A percentile compares a stretch with the other conserved stretches of the same genome.
These are phyloP conservation scores for Drosophila helvetica DNA, from an alignment of 2,888 invertebrate genomes.

Conservation along the genomic window DNA sequence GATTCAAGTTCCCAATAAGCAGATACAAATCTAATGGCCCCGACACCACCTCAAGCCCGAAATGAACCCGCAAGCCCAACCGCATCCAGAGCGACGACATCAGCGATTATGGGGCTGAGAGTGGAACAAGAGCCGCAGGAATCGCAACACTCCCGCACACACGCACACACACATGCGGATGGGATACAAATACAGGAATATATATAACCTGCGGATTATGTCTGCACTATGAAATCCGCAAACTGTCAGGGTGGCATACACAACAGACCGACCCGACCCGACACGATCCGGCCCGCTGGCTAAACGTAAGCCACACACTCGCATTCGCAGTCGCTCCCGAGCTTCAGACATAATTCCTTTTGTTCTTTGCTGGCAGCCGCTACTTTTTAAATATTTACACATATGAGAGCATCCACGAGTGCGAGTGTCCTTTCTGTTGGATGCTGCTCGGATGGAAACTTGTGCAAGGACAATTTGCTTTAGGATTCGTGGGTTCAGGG, in stretches of 20 bases:
- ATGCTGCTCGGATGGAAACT: background rate
- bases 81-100: slow-evolving; percentile 49
- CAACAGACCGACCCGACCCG: slow-evolving; percentile 18
- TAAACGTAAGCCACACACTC: slow-evolving; percentile 51
- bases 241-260: slow-evolving; percentile 62
- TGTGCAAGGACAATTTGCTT: background rate
- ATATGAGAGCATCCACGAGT: slow-evolving; percentile 15
- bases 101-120: slow-evolving; percentile 56
- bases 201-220: slow-evolving; percentile 63
- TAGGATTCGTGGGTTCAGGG: background rate
- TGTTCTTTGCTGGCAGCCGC: slow-evolving; percentile 34
- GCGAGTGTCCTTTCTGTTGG: background rate
- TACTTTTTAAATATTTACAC: slow-evolving; percentile 44
- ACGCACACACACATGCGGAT: slow-evolving; percentile 29
- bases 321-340: background rate
- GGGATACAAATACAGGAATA: slow-evolving; percentile 8
- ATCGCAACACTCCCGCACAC: slow-evolving; percentile 2
- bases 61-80: slow-evolving; percentile 22
- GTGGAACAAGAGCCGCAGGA: slow-evolving; percentile 33
- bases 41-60: slow-evolving; percentile 30
- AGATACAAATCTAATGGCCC: slow-evolving; percentile 17
- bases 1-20: slow-evolving; percentile 15
- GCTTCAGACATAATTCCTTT: slow-evolving; percentile 34
- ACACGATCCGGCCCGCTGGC: slow-evolving; percentile 26
- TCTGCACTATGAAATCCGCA: slow-evolving; percentile 57